Percentiles rank a stretch among this genome's conserved stretches.
These are phyloP conservation scores for Leptopilina drosophilae DNA, from an alignment of 2,888 invertebrate species.

Conservation along the genomic window DNA sequence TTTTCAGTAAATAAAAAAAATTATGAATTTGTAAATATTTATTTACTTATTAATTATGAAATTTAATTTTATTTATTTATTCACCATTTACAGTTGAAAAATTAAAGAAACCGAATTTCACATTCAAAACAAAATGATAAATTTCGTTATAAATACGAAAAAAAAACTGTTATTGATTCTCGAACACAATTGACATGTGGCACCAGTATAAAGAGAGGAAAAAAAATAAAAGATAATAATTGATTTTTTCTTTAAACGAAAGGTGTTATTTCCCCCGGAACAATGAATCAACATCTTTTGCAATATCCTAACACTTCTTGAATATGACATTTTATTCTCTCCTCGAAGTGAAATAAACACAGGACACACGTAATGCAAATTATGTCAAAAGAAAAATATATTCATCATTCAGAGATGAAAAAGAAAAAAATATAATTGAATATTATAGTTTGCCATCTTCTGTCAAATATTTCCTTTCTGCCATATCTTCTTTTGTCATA, in stretches of 20 bases:
- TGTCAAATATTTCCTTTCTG: no score
- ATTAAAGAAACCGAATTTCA: no score
- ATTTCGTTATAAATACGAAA: no score
- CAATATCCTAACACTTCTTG: conserved; percentile 5
- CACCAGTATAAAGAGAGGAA: neutral
- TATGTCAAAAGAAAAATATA: neutral
- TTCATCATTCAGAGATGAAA: neutral
- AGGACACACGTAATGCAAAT: neutral
- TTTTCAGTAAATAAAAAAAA: no score
- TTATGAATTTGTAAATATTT: no score
- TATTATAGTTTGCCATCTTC: no score
- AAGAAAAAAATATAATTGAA: neutral
- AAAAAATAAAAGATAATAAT: neutral
- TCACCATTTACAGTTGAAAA: no score
- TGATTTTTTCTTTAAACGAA: neutral
- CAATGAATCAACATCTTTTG: neutral
- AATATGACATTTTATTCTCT: neutral
- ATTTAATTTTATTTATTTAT: no score
- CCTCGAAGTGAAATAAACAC: neutral
- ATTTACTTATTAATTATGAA: no score
- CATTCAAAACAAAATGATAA: no score
- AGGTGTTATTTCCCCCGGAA: neutral
- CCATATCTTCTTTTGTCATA: neutral
- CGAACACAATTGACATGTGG: no score
- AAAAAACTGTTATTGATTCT: no score